Conservation (phyloP, 2,888 invertebrate species). For the Chesias legatella region DNA sequence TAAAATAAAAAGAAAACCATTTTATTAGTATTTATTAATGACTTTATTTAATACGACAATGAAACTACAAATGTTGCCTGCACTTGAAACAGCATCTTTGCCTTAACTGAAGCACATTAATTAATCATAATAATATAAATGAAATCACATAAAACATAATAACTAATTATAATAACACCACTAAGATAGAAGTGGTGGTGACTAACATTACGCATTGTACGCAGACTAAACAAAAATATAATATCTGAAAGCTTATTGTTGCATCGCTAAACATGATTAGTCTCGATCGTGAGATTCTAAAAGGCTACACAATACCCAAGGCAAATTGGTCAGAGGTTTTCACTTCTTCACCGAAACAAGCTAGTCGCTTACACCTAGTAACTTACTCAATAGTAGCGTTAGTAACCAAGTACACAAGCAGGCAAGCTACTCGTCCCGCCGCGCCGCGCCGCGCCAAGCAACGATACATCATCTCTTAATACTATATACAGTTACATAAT, state of each 20-base stretch:
- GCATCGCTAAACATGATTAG: slow-evolving; percentile 75
- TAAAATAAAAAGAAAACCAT: slow-evolving; percentile 32
- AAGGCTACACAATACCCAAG: slow-evolving; percentile 79
- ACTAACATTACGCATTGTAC: slow-evolving; percentile 78
- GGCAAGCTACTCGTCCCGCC: slow-evolving; percentile 64
- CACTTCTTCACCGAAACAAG: slow-evolving; percentile 73
- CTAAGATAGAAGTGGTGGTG: slow-evolving; percentile 63
- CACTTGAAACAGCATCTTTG: slow-evolving; percentile 76
- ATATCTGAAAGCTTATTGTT: slow-evolving; percentile 66
- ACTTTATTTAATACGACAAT: slow-evolving; percentile 81
- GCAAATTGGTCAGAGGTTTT: slow-evolving; percentile 79
- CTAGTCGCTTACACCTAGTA: slow-evolving; percentile 69
- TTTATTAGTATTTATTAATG: slow-evolving; percentile 76
- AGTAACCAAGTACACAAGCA: slow-evolving; percentile 55
- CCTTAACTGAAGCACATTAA: slow-evolving; percentile 77
- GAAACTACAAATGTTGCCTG: slow-evolving; percentile 81
- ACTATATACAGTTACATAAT: slow-evolving; percentile 76
- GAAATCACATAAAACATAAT: slow-evolving; percentile 65
- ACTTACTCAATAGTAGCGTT: slow-evolving; percentile 60
- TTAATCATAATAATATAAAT: slow-evolving; percentile 48
- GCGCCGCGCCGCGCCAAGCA: slow-evolving; percentile 48
- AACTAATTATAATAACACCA: slow-evolving; percentile 66
- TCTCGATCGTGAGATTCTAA: slow-evolving; percentile 70
- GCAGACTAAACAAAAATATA: slow-evolving; percentile 43
- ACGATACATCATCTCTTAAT: slow-evolving; percentile 59